Conservation (phyloP, 2,113 vertebrate genomes). For the Apistogramma diplotaenia region DNA sequence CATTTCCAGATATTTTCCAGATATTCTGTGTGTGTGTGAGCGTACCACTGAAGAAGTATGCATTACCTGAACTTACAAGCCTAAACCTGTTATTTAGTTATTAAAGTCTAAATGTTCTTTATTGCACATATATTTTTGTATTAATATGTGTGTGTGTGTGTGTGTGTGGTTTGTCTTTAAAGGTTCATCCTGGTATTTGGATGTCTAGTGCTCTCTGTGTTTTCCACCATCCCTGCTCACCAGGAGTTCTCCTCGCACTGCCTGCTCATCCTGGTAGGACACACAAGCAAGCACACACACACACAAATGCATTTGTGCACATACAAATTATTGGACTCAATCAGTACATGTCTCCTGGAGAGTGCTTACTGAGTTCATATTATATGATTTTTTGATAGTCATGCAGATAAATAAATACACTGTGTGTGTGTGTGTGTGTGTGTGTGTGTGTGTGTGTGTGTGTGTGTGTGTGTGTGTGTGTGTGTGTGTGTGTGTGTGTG, state of each 20-base stretch:
- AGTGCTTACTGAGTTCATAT: neutral
- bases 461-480: neutral
- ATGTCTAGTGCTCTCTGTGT: conserved; percentile 98
- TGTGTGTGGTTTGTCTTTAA: conserved; percentile 62
- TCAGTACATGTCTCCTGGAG: neutral
- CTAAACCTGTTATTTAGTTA: neutral
- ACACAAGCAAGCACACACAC: neutral
- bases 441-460: neutral
- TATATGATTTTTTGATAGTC: neutral
- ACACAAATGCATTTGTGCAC: neutral
- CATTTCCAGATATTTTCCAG: neutral
- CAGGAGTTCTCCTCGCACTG: conserved; percentile 92
- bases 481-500: neutral
- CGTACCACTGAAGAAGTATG: neutral
- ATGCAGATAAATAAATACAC: neutral
- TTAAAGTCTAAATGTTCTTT: neutral
- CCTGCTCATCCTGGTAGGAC: conserved; percentile 96
- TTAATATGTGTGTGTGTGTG: neutral
- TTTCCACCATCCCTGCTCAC: conserved; percentile 95
- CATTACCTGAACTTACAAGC: neutral
- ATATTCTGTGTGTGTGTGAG: neutral
- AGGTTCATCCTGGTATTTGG: conserved; percentile 99
- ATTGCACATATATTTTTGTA: neutral
- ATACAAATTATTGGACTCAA: neutral
- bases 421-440: neutral